Evolutionary conservation across 2,888 invertebrate species (phyloP).

Genomic region (Erebia aethiops): DNA sequence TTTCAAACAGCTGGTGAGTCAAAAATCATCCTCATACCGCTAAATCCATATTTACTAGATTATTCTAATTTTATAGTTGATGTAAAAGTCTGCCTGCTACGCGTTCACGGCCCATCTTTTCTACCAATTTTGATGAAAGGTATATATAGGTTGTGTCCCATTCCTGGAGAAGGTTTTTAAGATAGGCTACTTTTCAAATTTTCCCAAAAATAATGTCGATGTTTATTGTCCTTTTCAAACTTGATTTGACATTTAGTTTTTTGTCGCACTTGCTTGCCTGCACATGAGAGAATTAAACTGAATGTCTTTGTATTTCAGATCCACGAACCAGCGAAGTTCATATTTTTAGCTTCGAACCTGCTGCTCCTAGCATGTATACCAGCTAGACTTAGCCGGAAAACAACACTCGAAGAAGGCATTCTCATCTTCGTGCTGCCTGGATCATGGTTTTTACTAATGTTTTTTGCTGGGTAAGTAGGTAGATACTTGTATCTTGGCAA

Average conservation of each 20-base stretch:
- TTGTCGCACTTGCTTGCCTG: neutral
- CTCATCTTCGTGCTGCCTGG: constrained; percentile 96
- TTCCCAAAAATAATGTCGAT: no score
- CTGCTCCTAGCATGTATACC: constrained; percentile 95
- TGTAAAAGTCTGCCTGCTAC: no score
- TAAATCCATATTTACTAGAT: no score
- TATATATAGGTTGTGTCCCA: no score
- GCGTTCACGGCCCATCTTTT: no score
- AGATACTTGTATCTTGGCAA: neutral
- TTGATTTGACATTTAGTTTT: neutral
- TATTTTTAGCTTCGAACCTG: constrained; percentile 95
- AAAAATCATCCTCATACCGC: neutral
- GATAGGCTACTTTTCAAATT: no score
- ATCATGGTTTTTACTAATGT: constrained; percentile 98
- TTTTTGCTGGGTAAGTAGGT: constrained; percentile 95
- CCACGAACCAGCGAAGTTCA: constrained; percentile 96
- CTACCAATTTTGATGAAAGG: no score
- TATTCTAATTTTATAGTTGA: no score
- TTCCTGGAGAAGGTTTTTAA: no score
- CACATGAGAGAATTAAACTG: neutral
- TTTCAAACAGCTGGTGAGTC: constrained; percentile 92
- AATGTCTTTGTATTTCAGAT: constrained; percentile 79
- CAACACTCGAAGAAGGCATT: constrained; percentile 94
- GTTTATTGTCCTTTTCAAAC: neutral
- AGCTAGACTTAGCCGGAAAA: constrained; percentile 88